Evolutionary conservation across 2,888 invertebrate genomes (phyloP).

Genomic region (Camptogramma bilineatum): DNA sequence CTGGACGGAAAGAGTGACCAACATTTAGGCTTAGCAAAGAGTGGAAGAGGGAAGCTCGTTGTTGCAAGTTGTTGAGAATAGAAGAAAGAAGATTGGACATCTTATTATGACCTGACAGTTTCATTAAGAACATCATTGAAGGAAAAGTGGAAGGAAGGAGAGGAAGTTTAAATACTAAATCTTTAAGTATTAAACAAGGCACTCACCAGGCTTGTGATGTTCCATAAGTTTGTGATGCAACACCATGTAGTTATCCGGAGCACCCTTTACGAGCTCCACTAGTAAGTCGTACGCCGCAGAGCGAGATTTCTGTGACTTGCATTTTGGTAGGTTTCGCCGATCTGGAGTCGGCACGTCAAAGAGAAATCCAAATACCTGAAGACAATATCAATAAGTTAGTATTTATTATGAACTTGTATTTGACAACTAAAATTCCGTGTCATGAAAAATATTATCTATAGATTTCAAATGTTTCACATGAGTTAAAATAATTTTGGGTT

Average conservation of each 20-base stretch:
- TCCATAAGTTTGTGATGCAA: slow-evolving; percentile 93
- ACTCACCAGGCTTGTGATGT: slow-evolving; percentile 92
- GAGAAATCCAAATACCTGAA: slow-evolving; percentile 92
- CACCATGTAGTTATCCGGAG: slow-evolving; percentile 93
- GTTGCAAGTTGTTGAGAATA: too few relatives aligned
- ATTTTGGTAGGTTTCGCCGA: slow-evolving; percentile 94
- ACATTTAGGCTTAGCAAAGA: too few relatives aligned
- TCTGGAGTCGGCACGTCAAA: slow-evolving; percentile 96
- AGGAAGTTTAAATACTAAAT: too few relatives aligned
- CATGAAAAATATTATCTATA: not conserved
- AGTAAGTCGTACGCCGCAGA: slow-evolving; percentile 96
- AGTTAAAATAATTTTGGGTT: too few relatives aligned
- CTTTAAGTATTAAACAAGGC: too few relatives aligned
- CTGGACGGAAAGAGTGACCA: too few relatives aligned
- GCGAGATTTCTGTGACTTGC: slow-evolving; percentile 95
- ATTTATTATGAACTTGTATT: not conserved
- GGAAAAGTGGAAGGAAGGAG: too few relatives aligned
- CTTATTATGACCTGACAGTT: too few relatives aligned
- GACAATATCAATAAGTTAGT: not conserved
- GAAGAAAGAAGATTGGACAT: too few relatives aligned
- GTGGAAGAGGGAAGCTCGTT: too few relatives aligned
- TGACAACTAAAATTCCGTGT: not conserved
- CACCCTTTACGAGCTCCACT: slow-evolving; percentile 94
- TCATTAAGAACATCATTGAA: too few relatives aligned
- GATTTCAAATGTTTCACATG: not conserved